Conservation (phyloP, 2,797 vertebrate species). For the Gambelia wislizenii region DNA sequence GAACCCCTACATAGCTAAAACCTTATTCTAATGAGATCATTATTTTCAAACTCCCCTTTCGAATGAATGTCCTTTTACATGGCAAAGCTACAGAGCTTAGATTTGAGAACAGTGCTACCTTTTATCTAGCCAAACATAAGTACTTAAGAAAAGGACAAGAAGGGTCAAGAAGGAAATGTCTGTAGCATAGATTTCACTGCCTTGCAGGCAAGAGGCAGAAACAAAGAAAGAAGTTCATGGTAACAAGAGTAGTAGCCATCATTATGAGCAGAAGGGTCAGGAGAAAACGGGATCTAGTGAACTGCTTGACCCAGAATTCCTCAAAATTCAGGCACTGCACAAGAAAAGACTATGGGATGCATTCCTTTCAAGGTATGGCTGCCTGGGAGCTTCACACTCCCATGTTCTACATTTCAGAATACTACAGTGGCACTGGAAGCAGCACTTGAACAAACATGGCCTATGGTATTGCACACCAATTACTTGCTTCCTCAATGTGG, state of each 20-base stretch:
- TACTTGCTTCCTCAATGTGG: background rate
- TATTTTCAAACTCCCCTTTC: constrained; percentile 75
- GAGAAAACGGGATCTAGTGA: background rate
- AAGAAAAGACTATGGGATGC: background rate
- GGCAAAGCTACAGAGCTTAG: constrained; percentile 74
- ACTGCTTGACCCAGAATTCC: constrained; percentile 33
- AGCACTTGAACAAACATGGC: background rate
- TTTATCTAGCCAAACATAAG: constrained; percentile 76
- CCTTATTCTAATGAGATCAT: constrained; percentile 77
- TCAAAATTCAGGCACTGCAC: constrained; percentile 32
- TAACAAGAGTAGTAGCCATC: constrained; percentile 63
- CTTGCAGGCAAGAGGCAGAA: constrained; percentile 68
- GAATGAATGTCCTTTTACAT: constrained; percentile 77
- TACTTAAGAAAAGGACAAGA: constrained; percentile 76
- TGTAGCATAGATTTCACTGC: constrained; percentile 64
- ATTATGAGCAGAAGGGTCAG: constrained; percentile 57
- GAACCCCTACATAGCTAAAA: constrained; percentile 75
- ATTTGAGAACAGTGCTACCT: constrained; percentile 75
- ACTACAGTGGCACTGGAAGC: background rate
- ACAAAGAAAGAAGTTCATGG: constrained; percentile 63
- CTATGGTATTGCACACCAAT: background rate
- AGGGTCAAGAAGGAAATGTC: constrained; percentile 75
- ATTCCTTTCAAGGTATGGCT: constrained; percentile 1
- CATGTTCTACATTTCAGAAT: background rate
- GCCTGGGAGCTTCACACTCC: background rate